These are phyloP conservation scores for Archocentrus centrarchus DNA, from an alignment of 2,113 vertebrate species.

Conservation along the genomic window DNA sequence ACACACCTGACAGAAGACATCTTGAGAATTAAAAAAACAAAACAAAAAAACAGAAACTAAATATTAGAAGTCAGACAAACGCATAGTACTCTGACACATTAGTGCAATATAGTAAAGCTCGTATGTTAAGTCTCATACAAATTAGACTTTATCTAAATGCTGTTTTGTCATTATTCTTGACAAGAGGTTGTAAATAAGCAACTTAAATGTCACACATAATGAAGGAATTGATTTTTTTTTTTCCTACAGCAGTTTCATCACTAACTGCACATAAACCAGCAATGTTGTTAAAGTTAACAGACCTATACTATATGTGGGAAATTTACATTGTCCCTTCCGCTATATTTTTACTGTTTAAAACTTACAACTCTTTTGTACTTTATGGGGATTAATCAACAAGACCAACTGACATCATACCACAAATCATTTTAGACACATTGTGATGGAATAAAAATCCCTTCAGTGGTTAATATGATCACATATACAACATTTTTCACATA, in stretches of 20 bases:
- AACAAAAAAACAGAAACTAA: background rate
- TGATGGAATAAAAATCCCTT: too few relatives aligned
- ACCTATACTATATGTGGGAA: background rate
- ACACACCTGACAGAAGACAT: background rate
- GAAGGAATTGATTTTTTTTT: too few relatives aligned
- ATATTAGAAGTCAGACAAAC: background rate
- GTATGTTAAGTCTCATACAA: too few relatives aligned
- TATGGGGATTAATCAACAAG: background rate
- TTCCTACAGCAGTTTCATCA: background rate
- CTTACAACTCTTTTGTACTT: background rate
- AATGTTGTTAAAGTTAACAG: background rate
- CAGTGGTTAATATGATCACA: too few relatives aligned
- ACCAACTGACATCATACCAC: rapidly evolving
- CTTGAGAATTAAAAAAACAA: background rate
- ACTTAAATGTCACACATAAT: too few relatives aligned
- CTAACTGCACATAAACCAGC: background rate
- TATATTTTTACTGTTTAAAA: background rate
- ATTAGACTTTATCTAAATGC: too few relatives aligned
- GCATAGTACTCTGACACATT: too few relatives aligned
- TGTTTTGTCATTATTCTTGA: too few relatives aligned
- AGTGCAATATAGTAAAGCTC: too few relatives aligned
- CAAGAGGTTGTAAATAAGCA: too few relatives aligned
- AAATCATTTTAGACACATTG: background rate
- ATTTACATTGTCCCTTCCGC: background rate
- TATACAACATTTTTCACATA: too few relatives aligned